These are phyloP conservation scores for Muscina levida DNA, from an alignment of 2,888 invertebrate species.

Conservation along the genomic window DNA sequence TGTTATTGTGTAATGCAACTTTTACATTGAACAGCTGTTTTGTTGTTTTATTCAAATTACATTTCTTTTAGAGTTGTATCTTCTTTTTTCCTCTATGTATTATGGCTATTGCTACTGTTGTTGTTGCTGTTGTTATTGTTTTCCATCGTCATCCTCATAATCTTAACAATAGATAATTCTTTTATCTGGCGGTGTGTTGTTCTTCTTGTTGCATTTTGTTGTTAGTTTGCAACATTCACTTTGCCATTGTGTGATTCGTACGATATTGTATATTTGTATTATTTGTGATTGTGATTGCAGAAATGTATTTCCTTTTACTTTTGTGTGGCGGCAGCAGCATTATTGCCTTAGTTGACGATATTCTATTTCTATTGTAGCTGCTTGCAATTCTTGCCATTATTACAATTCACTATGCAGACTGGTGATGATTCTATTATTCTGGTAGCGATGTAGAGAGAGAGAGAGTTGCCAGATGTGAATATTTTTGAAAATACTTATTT, in stretches of 20 bases:
- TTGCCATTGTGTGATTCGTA: constrained; percentile 26
- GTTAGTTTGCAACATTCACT: background rate
- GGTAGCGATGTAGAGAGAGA: no score
- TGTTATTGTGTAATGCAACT: background rate
- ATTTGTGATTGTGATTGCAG: background rate
- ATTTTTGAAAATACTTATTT: no score
- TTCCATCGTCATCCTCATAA: no score
- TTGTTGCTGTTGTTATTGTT: no score
- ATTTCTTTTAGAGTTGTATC: constrained; percentile 23
- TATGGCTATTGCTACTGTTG: no score
- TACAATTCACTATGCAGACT: no score
- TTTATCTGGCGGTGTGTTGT: constrained; percentile 24
- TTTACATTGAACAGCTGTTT: constrained; percentile 55
- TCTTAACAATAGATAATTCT: constrained; percentile 1
- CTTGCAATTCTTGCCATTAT: no score
- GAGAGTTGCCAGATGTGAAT: no score
- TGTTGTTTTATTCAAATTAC: constrained; percentile 30
- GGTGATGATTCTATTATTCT: no score
- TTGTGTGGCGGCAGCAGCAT: background rate
- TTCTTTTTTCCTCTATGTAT: constrained; percentile 18
- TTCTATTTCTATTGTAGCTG: no score
- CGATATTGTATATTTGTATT: background rate
- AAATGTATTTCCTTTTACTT: constrained; percentile 27
- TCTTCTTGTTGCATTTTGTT: background rate
- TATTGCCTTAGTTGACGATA: no score